Evolutionary conservation across 2,113 vertebrate genomes (phyloP).

Genomic region (Seriola dumerili): DNA sequence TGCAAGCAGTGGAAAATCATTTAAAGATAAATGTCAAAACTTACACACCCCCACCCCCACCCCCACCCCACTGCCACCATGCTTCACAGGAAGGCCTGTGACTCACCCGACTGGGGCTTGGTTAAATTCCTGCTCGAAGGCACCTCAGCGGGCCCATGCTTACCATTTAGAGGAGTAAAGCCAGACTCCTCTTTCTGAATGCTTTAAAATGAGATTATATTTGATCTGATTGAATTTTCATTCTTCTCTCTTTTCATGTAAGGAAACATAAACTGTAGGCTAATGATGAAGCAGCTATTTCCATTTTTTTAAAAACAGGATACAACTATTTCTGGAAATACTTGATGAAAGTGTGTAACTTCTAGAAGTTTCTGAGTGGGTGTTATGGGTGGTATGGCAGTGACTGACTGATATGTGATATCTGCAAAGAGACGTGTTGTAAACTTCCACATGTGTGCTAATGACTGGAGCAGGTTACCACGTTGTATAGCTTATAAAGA

Average conservation of each 20-base stretch:
- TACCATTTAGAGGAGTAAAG: not conserved
- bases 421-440: no score
- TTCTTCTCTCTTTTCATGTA: not conserved
- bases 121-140: not conserved
- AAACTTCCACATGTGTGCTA: no score
- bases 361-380: no score
- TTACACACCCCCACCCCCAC: no score
- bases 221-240: not conserved
- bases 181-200: not conserved
- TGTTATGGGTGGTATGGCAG: no score
- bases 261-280: not conserved
- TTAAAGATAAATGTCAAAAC: not conserved
- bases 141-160: not conserved
- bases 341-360: not conserved
- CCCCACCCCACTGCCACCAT: no score
- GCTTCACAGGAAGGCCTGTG: not conserved
- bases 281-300: not conserved
- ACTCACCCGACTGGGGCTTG: not conserved
- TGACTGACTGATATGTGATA: no score
- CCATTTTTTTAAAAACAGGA: no score
- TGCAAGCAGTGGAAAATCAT: not conserved
- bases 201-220: not conserved
- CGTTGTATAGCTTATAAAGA: no score
- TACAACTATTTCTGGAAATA: not conserved
- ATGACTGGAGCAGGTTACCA: no score